Evolutionary conservation across 2,797 vertebrate species (phyloP).

Genomic region (Gymnoscopelus braueri): DNA sequence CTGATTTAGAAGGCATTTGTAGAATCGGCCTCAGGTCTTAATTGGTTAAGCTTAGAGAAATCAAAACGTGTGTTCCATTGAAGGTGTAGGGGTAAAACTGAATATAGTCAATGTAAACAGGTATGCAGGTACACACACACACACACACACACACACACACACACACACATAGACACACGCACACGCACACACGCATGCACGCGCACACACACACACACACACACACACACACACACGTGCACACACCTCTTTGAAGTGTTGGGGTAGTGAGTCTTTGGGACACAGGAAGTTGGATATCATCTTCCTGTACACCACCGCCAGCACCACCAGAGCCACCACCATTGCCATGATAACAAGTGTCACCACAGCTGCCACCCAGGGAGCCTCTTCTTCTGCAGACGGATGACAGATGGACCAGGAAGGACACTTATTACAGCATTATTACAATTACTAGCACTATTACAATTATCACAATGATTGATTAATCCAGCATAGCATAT

Average conservation of each 20-base stretch:
- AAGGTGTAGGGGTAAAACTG: too few relatives aligned
- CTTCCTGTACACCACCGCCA: conserved; percentile 37
- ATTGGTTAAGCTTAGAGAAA: too few relatives aligned
- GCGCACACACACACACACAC: neutral
- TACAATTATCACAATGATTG: too few relatives aligned
- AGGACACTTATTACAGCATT: too few relatives aligned
- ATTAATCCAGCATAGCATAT: too few relatives aligned
- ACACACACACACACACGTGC: neutral
- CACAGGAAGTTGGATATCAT: conserved; percentile 50
- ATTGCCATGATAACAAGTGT: conserved; percentile 5
- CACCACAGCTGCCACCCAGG: conserved; percentile 43
- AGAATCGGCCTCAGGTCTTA: too few relatives aligned
- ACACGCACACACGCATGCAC: neutral
- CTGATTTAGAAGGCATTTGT: too few relatives aligned
- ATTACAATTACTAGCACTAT: too few relatives aligned
- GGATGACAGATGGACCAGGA: neutral
- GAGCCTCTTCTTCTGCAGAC: conserved; percentile 37
- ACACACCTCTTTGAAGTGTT: conserved; percentile 54
- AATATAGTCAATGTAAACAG: neutral
- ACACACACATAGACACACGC: conserved; percentile 8
- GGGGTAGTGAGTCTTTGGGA: conserved; percentile 51
- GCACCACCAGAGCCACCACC: conserved; percentile 22
- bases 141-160: too few relatives aligned
- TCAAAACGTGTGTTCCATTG: too few relatives aligned
- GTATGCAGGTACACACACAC: neutral